phyloP scores from a whole-genome alignment of 2,113 vertebrate species.

The Blennius ocellaris region DNA sequence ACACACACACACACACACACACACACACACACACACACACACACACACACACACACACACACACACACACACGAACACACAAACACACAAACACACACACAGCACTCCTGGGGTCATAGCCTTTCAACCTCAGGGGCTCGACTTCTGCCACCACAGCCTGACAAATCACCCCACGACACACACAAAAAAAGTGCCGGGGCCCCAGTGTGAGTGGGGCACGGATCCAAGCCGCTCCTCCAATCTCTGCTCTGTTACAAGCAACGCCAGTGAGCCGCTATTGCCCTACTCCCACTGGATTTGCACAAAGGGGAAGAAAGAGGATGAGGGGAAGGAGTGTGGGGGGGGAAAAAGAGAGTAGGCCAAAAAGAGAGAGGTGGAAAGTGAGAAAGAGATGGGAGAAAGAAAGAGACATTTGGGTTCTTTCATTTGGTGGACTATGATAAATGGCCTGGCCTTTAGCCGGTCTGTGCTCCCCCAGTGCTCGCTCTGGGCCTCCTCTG shows the following conservation, averaged over 20 bases:
- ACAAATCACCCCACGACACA: conserved; percentile 92
- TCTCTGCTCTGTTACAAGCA: conserved; percentile 82
- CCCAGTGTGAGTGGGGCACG: conserved; percentile 86
- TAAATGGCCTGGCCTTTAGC: conserved; percentile 94
- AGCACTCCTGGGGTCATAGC: conserved; percentile 96
- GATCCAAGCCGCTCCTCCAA: conserved; percentile 66
- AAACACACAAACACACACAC: conserved; percentile 54
- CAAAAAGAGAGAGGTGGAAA: conserved; percentile 57
- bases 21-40: conserved; percentile 38
- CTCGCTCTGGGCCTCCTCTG: conserved; percentile 87
- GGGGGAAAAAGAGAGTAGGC: conserved; percentile 40
- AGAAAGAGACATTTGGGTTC: conserved; percentile 97
- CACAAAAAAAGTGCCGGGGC: conserved; percentile 89
- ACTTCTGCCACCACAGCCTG: conserved; percentile 98
- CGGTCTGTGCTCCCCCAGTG: conserved; percentile 84
- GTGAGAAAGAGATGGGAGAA: conserved; percentile 70
- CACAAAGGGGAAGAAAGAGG: conserved; percentile 86
- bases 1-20: conserved; percentile 49
- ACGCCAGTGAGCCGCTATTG: conserved; percentile 83
- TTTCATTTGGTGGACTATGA: conserved; percentile 95
- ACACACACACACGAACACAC: conserved; percentile 38
- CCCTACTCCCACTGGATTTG: conserved; percentile 73
- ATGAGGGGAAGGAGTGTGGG: conserved; percentile 52
- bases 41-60: conserved; percentile 45
- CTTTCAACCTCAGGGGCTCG: conserved; percentile 98